Percentiles rank a stretch among this genome's conserved stretches.
Evolutionary conservation across 2,113 vertebrate genomes (phyloP).

Genomic region (Ellobius talpinus): DNA sequence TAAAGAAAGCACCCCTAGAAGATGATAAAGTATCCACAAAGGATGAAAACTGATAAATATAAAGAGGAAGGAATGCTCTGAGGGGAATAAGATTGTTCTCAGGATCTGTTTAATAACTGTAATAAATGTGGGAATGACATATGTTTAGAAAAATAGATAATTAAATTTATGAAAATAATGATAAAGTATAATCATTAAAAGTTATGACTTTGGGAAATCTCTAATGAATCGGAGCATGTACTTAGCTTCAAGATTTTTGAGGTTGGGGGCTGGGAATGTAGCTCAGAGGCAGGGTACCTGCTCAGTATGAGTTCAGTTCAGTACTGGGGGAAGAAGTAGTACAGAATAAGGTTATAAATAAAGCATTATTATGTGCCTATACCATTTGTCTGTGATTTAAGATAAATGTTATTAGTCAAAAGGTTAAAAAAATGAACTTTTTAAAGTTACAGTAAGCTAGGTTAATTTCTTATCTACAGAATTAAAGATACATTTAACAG

Average conservation of each 20-base stretch:
- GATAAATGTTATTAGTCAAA: background rate
- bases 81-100: background rate
- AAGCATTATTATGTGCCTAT: background rate
- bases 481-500: background rate
- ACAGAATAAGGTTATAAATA: background rate
- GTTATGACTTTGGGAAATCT: slow-evolving; percentile 20
- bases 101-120: background rate
- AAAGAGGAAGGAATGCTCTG: background rate
- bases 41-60: background rate
- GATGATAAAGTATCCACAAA: background rate
- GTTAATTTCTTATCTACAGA: background rate
- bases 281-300: background rate
- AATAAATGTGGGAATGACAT: slow-evolving; percentile 19
- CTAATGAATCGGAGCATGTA: background rate
- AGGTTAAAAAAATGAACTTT: background rate
- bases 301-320: background rate
- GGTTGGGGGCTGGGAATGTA: background rate
- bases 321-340: background rate
- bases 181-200: slow-evolving; percentile 27
- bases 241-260: background rate
- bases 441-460: background rate
- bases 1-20: background rate
- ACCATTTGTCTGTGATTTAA: background rate
- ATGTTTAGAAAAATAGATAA: slow-evolving; percentile 3
- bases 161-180: slow-evolving; percentile 34